Evolutionary conservation across 2,888 invertebrate genomes (phyloP).

Genomic region (Dicyrtomina minuta): DNA sequence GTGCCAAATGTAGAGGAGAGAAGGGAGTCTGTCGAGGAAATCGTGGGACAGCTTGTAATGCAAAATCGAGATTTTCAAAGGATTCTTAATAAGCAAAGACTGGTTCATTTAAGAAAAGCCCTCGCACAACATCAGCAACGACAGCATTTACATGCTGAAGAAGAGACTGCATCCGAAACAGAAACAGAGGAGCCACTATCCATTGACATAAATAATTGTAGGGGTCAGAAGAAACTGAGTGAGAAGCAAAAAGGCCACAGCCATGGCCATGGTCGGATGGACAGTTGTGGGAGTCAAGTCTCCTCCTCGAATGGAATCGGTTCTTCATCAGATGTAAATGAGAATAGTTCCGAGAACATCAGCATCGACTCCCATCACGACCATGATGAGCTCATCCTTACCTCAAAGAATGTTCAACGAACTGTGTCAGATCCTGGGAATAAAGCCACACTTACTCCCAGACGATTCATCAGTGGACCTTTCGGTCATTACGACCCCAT

Average conservation of each 20-base stretch:
- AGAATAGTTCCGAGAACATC: slow-evolving; percentile 52
- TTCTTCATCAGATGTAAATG: slow-evolving; percentile 51
- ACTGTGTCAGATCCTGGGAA: slow-evolving; percentile 54
- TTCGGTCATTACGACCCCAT: slow-evolving; percentile 53
- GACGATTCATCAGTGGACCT: slow-evolving; percentile 52
- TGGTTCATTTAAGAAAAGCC: slow-evolving; percentile 52
- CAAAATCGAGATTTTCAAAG: slow-evolving; percentile 80
- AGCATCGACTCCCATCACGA: slow-evolving; percentile 40
- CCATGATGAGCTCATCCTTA: slow-evolving; percentile 36
- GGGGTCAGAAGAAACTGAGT: not conserved
- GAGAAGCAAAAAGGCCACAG: not conserved
- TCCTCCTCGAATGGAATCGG: slow-evolving; percentile 53
- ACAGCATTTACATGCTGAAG: slow-evolving; percentile 41
- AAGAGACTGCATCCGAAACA: slow-evolving; percentile 52
- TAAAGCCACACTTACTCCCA: slow-evolving; percentile 51
- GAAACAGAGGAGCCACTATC: slow-evolving; percentile 53
- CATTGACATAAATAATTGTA: slow-evolving; percentile 7
- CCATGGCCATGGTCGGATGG: slow-evolving; percentile 15
- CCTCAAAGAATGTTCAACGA: slow-evolving; percentile 51
- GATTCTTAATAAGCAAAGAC: slow-evolving; percentile 72
- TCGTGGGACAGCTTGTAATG: slow-evolving; percentile 78
- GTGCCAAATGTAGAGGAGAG: slow-evolving; percentile 49
- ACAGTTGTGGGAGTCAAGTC: slow-evolving; percentile 50
- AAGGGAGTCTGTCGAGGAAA: slow-evolving; percentile 62
- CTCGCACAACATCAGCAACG: slow-evolving; percentile 50